Percentiles rank a stretch among this genome's conserved stretches.
These are phyloP conservation scores for Therioaphis trifolii DNA, from an alignment of 2,888 invertebrate species.

Conservation along the genomic window DNA sequence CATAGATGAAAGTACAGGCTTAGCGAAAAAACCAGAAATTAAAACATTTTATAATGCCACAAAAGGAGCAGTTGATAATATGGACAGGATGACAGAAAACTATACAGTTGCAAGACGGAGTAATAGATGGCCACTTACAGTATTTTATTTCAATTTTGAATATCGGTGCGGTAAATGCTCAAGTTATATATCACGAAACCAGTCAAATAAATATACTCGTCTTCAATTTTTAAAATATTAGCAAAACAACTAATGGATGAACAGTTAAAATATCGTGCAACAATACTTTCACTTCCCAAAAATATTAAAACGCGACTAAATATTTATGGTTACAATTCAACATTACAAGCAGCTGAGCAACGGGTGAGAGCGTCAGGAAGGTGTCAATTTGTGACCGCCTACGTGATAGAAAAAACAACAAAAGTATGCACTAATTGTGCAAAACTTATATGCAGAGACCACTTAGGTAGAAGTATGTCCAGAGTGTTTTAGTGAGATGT, in stretches of 20 bases:
- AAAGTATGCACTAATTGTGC: conserved; percentile 13
- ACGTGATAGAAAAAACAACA: not conserved
- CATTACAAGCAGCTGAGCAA: no score
- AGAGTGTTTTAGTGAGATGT: conserved; percentile 11
- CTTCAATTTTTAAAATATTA: conserved; percentile 31
- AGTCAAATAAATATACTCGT: not conserved
- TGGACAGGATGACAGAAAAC: conserved; percentile 23
- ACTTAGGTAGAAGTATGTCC: conserved; percentile 14
- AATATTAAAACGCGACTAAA: no score
- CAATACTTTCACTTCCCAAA: no score
- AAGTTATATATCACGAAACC: conserved; percentile 8
- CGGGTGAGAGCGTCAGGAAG: no score
- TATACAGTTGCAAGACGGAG: not conserved
- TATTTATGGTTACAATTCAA: no score
- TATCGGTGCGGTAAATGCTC: no score
- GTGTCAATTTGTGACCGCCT: not conserved
- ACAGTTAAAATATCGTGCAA: no score
- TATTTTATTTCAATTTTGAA: conserved; percentile 21
- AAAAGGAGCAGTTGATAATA: no score
- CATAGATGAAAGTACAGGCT: not conserved
- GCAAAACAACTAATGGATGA: no score
- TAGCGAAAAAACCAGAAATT: not conserved
- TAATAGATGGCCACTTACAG: conserved; percentile 1
- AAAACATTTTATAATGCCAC: conserved; percentile 9
- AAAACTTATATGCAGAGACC: conserved; percentile 21